Evolutionary conservation across 2,888 invertebrate species (phyloP), one percentile per base, ranked within the genome.

Genomic region (Agrotis ipsilon): DNA sequence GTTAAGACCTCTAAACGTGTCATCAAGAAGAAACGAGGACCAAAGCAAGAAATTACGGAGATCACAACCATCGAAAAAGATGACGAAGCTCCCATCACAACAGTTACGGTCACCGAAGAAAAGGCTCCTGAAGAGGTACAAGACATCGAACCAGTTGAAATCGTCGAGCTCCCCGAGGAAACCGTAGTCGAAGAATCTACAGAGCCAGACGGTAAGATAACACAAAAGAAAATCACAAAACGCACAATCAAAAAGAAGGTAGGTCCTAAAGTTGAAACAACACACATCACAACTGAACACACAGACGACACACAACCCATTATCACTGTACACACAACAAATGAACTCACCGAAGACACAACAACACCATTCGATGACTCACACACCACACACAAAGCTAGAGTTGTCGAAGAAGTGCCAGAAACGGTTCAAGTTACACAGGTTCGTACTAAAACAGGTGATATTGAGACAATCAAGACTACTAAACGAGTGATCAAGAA

Each of bases 161-260:
- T 3, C 3, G 24, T 24, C 3, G 24, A 24, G 3, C 24, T 24
- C 3, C 24, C 24, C 0, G 86, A 86, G 32, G 82, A 86, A 48
- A 82, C 24, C 24, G 3, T 3, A 3, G 3, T 84, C 1, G 86
- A 83, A 46, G 81, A 85, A 24, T 46, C 83, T 73, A 59, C 70
- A 7, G 75, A 39, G 73, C 84, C 60, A 87, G 93, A 83, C 86
- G 91, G 80, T 84, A 92, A 61, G 84, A 91, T 24, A 82, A 90
- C 68, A 66, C 81, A 87, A 43, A 83, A 68, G 66, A 78, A 80
- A 88, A 45, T 70, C 1, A 75, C 61, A 1, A 75, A 68, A 52
- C 48, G 75, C 11, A 58, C 27, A 0, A 78, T 78, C 13, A 43
- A 43, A 43, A 43, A 43, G 24, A 24, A 24, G 3, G 24, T 24